Base-by-base conservation (phyloP, 2,113 vertebrate genomes). In the Xenus cinereus region DNA sequence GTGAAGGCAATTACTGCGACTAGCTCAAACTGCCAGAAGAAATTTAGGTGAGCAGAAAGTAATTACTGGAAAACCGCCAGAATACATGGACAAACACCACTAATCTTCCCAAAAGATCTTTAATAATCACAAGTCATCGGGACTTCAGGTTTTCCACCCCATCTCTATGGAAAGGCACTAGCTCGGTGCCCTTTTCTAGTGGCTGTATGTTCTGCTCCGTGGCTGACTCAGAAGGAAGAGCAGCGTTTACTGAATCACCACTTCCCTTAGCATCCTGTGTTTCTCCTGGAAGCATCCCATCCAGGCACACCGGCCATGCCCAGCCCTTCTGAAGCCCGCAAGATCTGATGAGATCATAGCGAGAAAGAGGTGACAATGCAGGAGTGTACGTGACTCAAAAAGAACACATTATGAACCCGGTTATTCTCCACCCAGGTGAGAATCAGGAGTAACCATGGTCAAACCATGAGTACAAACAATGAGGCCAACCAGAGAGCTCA, bases 261-360 rank as follows among this genome's bases (percentile, higher is more conserved):
- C 62, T 96, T 97, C 89, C 90, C 91, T 92, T 32, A 86, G 92
- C 75, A 93, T 91, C 90, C 90, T 88, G 90, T 94, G 80, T 79
- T 93, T 77, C 93, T 89, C 73, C 96, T 91, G 93, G 89, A 97
- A 97, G 91, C 81, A 95, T 74, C 94, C 84, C 96, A 97, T 89
- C 14, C 71, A 71, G 86, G 80, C 90, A 90, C 90, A 81, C 28
- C 0, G 2, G 90, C 81, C 79, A 90, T 92, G 87, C 82, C 95
- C 89, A 97, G 62, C 88, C 97, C 95, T 96, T 84, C 35, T 77
- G 53, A 91, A 91, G 84, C 87, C 91, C 33, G 77, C 81, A 92
- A 94, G 81, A 95, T 89, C 87, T 95, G 96, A 96, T 96, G 95
- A 95, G 94, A 89, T 97, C 95, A 95, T 43, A 43, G 74, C 7